Evolutionary conservation across 2,797 vertebrate species (phyloP).

Genomic region (Scolopax bukidnonensis): DNA sequence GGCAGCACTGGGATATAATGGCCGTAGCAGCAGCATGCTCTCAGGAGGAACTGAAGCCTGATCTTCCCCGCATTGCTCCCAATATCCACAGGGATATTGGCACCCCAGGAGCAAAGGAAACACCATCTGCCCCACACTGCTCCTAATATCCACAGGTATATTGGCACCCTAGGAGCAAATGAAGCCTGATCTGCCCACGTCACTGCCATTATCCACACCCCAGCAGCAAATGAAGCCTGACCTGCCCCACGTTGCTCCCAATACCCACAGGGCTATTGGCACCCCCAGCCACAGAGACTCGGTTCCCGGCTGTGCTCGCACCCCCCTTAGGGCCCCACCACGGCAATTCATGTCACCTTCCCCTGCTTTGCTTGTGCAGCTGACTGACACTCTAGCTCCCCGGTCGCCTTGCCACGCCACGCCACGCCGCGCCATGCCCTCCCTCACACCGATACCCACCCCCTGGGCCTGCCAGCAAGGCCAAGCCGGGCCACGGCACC

Average conservation of each 20-base stretch:
- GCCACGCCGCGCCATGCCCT: background rate
- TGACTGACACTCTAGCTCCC: too few relatives aligned
- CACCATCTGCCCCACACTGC: background rate
- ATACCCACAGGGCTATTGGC: background rate
- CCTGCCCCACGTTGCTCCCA: background rate
- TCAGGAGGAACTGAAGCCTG: background rate
- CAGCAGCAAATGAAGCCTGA: background rate
- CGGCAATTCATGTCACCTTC: background rate
- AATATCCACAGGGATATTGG: background rate
- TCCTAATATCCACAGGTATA: background rate
- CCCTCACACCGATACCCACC: background rate
- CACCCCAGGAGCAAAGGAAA: background rate
- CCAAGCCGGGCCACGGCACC: background rate
- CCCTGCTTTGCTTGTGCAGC: background rate
- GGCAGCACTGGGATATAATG: background rate
- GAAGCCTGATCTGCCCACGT: background rate
- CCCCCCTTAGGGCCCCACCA: background rate
- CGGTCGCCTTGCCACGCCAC: background rate
- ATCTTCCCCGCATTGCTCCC: background rate
- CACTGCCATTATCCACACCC: background rate
- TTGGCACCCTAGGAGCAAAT: background rate
- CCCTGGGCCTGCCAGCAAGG: background rate
- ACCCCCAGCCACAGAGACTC: background rate
- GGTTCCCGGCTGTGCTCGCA: background rate
- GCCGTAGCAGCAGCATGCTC: background rate